Evolutionary conservation across 2,797 vertebrate species (phyloP).

Genomic region (Enteromius treurensis): DNA sequence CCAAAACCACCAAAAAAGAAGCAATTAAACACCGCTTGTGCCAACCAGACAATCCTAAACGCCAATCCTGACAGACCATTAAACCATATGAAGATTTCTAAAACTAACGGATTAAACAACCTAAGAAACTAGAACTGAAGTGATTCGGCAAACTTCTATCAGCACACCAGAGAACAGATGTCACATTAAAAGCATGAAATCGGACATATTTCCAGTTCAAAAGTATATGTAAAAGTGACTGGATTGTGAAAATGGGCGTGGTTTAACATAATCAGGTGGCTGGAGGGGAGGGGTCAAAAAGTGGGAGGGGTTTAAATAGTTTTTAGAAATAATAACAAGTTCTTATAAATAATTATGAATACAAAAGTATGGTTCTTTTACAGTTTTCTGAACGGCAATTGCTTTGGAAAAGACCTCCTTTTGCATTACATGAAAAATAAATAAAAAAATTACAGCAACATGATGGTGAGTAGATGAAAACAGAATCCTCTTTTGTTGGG

Average conservation of each 20-base stretch:
- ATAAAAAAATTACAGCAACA: conserved; percentile 1
- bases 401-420: not conserved
- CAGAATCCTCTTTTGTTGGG: not conserved
- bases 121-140: not conserved
- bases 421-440: not conserved
- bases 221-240: not conserved
- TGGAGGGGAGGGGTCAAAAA: not conserved
- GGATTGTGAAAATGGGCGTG: not conserved
- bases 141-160: not conserved
- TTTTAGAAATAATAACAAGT: not conserved
- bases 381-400: not conserved
- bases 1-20: conserved; percentile 12
- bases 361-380: not conserved
- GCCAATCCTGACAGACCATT: not conserved
- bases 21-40: not conserved
- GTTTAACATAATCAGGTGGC: not conserved
- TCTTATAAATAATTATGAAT: not conserved
- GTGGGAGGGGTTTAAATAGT: not conserved
- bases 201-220: not conserved
- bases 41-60: conserved; percentile 6
- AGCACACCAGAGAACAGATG: not conserved
- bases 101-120: not conserved
- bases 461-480: not conserved
- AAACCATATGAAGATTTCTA: not conserved
- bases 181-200: not conserved